A percentile compares a stretch with the other conserved stretches of the same genome.
Evolutionary conservation across 1,140 invertebrate genomes (phyloP).

Genomic region (Melanaphis sacchari): DNA sequence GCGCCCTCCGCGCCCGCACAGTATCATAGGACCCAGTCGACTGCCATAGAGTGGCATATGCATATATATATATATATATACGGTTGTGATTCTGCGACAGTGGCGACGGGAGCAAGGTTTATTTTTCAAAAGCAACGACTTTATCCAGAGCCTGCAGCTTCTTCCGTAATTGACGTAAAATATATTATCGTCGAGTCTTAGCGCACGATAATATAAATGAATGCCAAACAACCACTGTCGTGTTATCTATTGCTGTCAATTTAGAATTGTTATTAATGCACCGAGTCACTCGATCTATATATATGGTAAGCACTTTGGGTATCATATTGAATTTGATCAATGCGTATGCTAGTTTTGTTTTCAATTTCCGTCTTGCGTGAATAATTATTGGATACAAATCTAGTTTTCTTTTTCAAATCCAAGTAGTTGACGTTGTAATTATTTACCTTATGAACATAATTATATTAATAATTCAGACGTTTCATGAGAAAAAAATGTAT

Average conservation of each 20-base stretch:
- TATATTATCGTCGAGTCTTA: neutral
- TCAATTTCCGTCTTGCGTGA: neutral
- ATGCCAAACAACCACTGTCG: neutral
- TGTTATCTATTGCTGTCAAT: conserved; percentile 27
- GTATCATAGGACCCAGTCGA: neutral
- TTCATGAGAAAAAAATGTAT: neutral
- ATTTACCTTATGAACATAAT: neutral
- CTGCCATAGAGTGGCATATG: neutral
- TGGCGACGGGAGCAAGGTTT: conserved; percentile 28
- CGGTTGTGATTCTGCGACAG: conserved; percentile 36
- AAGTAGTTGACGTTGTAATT: neutral
- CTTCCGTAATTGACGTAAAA: conserved; percentile 23
- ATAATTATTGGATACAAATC: neutral
- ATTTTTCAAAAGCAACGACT: conserved; percentile 40
- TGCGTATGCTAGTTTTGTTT: too few relatives aligned
- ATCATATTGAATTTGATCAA: neutral
- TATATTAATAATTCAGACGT: neutral
- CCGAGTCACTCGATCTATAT: neutral
- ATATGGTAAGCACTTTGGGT: neutral
- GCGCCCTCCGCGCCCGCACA: neutral
- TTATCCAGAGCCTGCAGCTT: neutral
- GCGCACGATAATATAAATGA: neutral
- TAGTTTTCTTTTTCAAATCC: neutral
- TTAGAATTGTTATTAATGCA: neutral
- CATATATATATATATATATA: neutral